Percentiles rank a stretch among this genome's conserved stretches.
Evolutionary conservation across 2,113 vertebrate genomes (phyloP).

Genomic region (Piaya cayana): DNA sequence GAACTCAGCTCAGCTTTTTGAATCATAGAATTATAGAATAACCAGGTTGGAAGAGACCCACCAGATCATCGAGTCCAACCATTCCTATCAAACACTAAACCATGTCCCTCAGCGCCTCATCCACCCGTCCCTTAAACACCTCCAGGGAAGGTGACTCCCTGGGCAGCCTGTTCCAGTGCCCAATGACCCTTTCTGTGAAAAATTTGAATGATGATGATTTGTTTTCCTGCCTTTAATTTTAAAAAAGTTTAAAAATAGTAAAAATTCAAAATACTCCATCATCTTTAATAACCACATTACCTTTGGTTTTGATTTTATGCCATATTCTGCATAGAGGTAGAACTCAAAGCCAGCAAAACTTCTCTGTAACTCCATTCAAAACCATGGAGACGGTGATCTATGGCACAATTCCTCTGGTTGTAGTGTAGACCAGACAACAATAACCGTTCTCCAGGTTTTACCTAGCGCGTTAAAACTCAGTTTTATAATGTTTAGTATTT

Average conservation of each 20-base stretch:
- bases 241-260: background rate
- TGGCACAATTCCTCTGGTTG: background rate
- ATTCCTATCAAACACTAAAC: too few species aligned
- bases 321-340: background rate
- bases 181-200: too few species aligned
- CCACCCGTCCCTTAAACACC: too few species aligned
- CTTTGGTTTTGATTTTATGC: background rate
- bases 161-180: too few species aligned
- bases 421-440: accelerated
- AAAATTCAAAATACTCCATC: background rate
- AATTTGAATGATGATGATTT: too few species aligned
- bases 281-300: background rate
- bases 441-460: background rate
- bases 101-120: too few species aligned
- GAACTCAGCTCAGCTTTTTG: background rate
- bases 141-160: too few species aligned
- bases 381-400: background rate
- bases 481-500: background rate
- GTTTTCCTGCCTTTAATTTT: background rate
- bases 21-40: too few species aligned
- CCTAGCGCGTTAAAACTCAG: background rate
- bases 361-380: background rate
- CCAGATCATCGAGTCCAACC: too few species aligned
- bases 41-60: too few species aligned
- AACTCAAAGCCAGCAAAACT: background rate